Conservation (phyloP, 53 echinoderm and acorn worm species). For the Crossaster papposus region DNA sequence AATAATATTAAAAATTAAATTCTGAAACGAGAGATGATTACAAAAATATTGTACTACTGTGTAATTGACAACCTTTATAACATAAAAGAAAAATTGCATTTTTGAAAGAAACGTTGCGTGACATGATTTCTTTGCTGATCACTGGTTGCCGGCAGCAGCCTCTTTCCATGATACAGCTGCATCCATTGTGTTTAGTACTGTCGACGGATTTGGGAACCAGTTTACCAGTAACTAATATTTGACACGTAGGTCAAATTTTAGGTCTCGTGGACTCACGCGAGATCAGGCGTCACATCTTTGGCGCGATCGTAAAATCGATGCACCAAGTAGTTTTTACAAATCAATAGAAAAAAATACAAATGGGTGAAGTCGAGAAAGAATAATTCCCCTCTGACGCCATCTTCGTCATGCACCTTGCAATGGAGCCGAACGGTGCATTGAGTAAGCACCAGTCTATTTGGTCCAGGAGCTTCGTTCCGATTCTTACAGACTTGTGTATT, state of each 20-base stretch:
- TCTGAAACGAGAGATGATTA: neutral
- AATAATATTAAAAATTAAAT: neutral
- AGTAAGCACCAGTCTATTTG: neutral
- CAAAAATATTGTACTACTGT: slow-evolving; percentile 18
- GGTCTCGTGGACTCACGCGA: neutral
- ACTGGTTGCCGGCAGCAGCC: slow-evolving; percentile 18
- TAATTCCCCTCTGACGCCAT: neutral
- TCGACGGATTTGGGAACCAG: neutral
- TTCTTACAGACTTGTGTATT: neutral
- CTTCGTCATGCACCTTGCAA: neutral
- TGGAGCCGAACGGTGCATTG: neutral
- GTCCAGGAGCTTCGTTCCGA: neutral
- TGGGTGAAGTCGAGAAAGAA: neutral
- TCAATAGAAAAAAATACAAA: neutral
- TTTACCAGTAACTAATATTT: neutral
- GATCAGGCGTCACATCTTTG: neutral
- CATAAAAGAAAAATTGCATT: neutral
- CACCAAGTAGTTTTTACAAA: neutral
- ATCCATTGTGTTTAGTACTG: neutral
- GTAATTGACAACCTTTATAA: neutral
- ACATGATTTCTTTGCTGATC: neutral
- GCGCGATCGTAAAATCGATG: too few relatives aligned
- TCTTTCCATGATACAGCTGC: neutral
- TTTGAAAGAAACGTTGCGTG: neutral
- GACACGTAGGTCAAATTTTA: neutral